A percentile compares a stretch with the other conserved stretches of the same genome.
These are phyloP conservation scores for Pachyuromys duprasi DNA, from an alignment of 2,797 vertebrate species.

Conservation along the genomic window DNA sequence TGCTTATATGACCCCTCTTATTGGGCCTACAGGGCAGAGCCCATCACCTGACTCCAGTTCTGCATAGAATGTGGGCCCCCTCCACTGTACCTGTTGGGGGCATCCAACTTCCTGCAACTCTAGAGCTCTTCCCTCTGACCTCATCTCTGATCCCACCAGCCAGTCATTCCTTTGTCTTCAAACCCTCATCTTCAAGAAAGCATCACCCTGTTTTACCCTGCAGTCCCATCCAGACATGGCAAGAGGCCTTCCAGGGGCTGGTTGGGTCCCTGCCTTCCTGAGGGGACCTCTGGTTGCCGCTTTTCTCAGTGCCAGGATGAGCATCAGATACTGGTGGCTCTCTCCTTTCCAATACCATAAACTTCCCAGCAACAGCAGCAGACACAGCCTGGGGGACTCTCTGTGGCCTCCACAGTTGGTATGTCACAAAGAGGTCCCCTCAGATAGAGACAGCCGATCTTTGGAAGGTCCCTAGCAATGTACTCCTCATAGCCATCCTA, in stretches of 20 bases:
- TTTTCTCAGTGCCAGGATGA: neutral
- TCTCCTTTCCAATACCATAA: neutral
- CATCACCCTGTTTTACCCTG: neutral
- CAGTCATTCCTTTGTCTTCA: neutral
- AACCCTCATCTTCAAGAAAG: neutral
- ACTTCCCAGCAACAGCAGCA: neutral
- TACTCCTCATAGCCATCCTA: fast-evolving
- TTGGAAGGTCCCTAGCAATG: neutral
- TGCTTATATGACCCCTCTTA: neutral
- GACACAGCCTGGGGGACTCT: neutral
- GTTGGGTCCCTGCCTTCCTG: neutral
- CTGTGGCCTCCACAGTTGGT: neutral
- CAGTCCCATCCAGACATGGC: neutral
- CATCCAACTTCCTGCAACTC: neutral
- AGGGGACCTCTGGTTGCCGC: neutral
- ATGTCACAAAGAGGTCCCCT: neutral
- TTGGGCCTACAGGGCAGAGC: neutral
- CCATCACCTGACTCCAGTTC: neutral
- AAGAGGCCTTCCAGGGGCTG: neutral
- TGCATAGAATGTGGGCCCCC: neutral
- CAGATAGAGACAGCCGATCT: neutral
- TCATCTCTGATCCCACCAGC: neutral
- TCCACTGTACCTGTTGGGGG: neutral
- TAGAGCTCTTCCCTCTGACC: neutral
- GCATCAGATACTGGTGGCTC: neutral